Evolutionary conservation across 2,888 invertebrate genomes (phyloP), one percentile per base, ranked within the genome.

Genomic region (Rhingia rostrata): DNA sequence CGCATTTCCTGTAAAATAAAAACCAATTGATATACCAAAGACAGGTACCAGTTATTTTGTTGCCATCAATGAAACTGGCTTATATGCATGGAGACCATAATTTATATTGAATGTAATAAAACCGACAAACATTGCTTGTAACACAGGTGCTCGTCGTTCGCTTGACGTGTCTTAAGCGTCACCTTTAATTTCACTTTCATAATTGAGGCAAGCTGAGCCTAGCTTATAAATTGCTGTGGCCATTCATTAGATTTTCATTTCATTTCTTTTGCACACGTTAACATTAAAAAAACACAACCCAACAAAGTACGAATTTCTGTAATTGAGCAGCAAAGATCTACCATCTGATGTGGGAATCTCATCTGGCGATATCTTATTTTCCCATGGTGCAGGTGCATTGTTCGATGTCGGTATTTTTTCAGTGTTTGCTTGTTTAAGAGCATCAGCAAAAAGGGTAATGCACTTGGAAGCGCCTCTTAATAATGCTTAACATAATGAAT

Each of bases 121-220:
- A 39, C 49, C 32, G 35, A 56, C 54, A 47, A 35, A n/a, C 39
- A 51, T 58, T 64, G 53, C 66, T 53, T 53, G 53, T 41, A 47
- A 37, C 54, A 47, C 45, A 54, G 43, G 45, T 54, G 32, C 56
- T 45, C 47, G 32, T 22, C 33, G 39, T 37, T 58, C n/a, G 54
- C 30, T 22, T 1, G 6, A 22, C 4, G 51, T 30, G 49, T 51
- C 51, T 3, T 32, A 14, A 45, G 30, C 30, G 61, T 54, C 66
- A 37, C 78, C 72, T 73, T 79, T 72, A 66, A 53, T 79, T 79
- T 79, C 66, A 79, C 79, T 79, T 79, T 79, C 66, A 72, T 66
- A 35, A 45, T 7, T 10, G 58, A 56, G 54, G 14, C 32, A 22
- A 56, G 60, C 7, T 43, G 45, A 49, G 49, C 54, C 66, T 47